These are phyloP conservation scores for Staurois parvus DNA, from an alignment of 2,797 vertebrate species.

Conservation along the genomic window DNA sequence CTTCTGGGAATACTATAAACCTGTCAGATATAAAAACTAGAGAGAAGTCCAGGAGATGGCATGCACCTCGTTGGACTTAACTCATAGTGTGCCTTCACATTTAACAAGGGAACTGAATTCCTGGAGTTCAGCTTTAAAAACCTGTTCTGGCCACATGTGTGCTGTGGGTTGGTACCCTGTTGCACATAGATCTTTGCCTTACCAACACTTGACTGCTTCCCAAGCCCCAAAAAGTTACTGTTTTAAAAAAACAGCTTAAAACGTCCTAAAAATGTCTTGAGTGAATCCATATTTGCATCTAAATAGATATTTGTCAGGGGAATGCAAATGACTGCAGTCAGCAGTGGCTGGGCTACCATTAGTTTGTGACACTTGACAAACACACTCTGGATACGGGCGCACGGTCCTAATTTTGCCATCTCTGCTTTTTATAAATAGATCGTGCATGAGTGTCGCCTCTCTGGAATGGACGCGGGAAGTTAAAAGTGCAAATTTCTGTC, in stretches of 20 bases:
- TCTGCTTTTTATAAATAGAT: constrained; percentile 35
- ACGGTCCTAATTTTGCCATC: constrained; percentile 36
- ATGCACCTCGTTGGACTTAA: no score
- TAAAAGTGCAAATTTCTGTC: constrained; percentile 28
- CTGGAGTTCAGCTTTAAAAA: no score
- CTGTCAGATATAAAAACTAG: no score
- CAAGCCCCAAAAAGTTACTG: neutral
- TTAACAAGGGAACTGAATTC: no score
- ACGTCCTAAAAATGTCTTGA: neutral
- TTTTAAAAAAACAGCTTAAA: neutral
- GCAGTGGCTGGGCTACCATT: constrained; percentile 1
- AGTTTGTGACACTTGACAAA: constrained; percentile 26
- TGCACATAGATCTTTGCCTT: no score
- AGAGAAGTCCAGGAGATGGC: no score
- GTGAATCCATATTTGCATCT: constrained; percentile 1
- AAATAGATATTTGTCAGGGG: constrained; percentile 10
- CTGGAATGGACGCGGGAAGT: constrained; percentile 8
- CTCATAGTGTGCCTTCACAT: no score
- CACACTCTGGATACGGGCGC: neutral
- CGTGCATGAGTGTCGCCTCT: neutral
- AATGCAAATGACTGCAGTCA: constrained; percentile 6
- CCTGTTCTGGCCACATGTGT: no score
- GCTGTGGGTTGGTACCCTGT: no score
- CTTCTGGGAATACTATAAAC: no score
- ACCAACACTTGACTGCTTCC: neutral